These are phyloP conservation scores for Papilio helenus DNA, from an alignment of 1,140 invertebrate species.

Conservation along the genomic window DNA sequence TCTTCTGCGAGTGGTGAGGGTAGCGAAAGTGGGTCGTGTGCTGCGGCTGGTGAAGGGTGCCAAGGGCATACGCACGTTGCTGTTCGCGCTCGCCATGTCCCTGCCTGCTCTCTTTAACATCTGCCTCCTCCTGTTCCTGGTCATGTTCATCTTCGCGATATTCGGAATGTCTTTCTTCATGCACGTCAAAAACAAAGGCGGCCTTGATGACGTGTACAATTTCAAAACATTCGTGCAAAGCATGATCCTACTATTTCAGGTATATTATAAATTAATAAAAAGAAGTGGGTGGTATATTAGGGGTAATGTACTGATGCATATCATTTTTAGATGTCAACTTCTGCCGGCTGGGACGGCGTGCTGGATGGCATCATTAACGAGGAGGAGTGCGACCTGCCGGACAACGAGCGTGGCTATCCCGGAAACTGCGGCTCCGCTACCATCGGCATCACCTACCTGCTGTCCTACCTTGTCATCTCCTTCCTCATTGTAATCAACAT, in stretches of 20 bases:
- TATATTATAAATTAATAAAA: conserved; percentile 58
- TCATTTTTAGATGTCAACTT: conserved; percentile 95
- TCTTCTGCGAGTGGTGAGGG: conserved; percentile 97
- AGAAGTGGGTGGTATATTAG: background rate
- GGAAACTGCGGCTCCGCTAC: conserved; percentile 96
- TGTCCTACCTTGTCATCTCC: conserved; percentile 98
- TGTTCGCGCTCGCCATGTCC: conserved; percentile 99
- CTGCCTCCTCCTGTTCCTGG: conserved; percentile 97
- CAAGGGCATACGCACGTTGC: conserved; percentile 97
- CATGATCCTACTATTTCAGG: conserved; percentile 98
- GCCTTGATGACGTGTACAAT: conserved; percentile 98
- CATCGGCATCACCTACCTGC: conserved; percentile 96
- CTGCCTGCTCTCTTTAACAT: conserved; percentile 99
- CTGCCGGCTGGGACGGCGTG: conserved; percentile 98
- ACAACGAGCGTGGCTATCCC: conserved; percentile 93
- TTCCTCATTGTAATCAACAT: conserved; percentile 99
- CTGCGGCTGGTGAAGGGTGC: conserved; percentile 98
- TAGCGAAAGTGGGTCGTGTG: conserved; percentile 98
- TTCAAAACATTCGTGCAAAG: conserved; percentile 99
- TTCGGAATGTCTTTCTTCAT: conserved; percentile 99
- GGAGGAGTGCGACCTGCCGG: conserved; percentile 93
- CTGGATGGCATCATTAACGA: conserved; percentile 98
- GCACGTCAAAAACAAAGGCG: conserved; percentile 96
- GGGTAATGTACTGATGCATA: conserved; percentile 2
- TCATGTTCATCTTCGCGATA: conserved; percentile 99